Conservation (phyloP, 2,113 vertebrate genomes). For the Strix uralensis region DNA sequence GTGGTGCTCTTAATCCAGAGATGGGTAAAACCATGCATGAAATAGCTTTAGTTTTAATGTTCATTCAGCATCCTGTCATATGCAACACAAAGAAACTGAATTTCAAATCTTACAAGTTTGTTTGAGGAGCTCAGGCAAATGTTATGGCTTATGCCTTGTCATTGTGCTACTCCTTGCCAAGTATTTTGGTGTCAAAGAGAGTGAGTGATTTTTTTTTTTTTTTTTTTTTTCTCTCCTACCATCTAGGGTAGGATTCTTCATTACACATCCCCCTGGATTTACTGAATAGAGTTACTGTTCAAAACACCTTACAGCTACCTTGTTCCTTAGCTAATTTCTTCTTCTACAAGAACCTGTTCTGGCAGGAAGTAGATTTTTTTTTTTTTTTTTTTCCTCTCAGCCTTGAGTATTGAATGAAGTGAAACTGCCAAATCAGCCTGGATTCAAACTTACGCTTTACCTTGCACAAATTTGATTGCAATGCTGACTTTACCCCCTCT, state of each 20-base stretch:
- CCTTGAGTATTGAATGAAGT: neutral
- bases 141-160: neutral
- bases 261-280: neutral
- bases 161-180: neutral
- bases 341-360: neutral
- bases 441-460: neutral
- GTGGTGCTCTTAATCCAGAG: neutral
- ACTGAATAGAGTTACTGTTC: neutral
- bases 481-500: neutral
- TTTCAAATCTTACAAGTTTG: neutral
- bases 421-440: neutral
- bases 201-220: neutral
- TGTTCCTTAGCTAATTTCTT: neutral
- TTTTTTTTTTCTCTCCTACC: neutral
- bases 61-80: neutral
- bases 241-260: neutral
- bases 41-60: neutral
- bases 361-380: neutral
- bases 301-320: neutral
- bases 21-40: neutral
- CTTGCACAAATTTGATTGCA: neutral
- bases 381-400: neutral
- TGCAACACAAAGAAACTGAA: neutral
- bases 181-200: neutral
- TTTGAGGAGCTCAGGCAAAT: neutral